Evolutionary conservation across 2,888 invertebrate genomes (phyloP).

Genomic region (Lottia gigantea): DNA sequence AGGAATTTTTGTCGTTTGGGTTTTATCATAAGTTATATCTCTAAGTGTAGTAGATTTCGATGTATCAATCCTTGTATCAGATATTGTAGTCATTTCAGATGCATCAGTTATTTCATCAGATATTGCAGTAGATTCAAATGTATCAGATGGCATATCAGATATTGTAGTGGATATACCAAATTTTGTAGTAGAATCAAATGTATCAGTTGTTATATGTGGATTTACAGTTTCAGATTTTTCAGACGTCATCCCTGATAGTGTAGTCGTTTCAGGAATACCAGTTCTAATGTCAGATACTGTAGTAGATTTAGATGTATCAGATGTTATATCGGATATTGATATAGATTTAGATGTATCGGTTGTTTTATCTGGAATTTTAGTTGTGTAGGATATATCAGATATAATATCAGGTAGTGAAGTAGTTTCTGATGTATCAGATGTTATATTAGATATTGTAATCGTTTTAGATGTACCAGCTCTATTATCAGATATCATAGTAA

Average conservation of each 20-base stretch:
- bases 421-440: neutral
- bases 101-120: neutral
- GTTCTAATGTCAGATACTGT: neutral
- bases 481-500: no score
- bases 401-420: neutral
- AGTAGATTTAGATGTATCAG: neutral
- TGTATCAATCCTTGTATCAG: conserved; percentile 7
- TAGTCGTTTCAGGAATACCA: neutral
- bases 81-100: neutral
- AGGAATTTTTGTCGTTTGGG: neutral
- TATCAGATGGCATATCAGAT: neutral
- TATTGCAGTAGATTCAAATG: no score
- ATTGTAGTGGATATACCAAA: neutral
- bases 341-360: neutral
- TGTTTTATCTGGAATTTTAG: neutral
- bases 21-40: neutral
- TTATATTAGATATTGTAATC: neutral
- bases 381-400: neutral
- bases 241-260: neutral
- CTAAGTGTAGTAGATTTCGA: neutral
- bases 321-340: no score
- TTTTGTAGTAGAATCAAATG: neutral
- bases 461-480: neutral
- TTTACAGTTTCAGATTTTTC: neutral
- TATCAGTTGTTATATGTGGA: neutral